Conservation (phyloP, 2,888 invertebrate genomes). For the Dermolepida albohirtum region DNA sequence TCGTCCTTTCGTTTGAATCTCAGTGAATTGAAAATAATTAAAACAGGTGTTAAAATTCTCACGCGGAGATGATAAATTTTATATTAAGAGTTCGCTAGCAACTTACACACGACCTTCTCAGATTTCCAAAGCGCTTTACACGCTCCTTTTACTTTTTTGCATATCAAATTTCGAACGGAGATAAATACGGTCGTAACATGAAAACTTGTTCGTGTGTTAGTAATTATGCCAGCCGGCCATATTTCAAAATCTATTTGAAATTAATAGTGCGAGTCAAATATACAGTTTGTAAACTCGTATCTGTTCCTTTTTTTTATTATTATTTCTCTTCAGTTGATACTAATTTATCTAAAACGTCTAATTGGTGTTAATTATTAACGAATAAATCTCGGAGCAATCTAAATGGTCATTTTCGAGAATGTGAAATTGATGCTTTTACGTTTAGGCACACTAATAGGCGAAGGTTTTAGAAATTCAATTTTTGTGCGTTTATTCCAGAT, state of each 20-base stretch:
- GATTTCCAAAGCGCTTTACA: slow-evolving; percentile 16
- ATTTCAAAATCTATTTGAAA: slow-evolving; percentile 32
- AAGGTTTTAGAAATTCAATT: slow-evolving; percentile 2
- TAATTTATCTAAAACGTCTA: slow-evolving; percentile 24
- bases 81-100: slow-evolving; percentile 1
- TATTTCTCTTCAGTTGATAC: neutral
- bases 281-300: slow-evolving; percentile 6
- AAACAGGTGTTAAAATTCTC: no score
- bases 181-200: slow-evolving; percentile 21
- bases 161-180: slow-evolving; percentile 29
- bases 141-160: slow-evolving; percentile 23
- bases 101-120: slow-evolving; percentile 18
- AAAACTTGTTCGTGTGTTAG: slow-evolving; percentile 29
- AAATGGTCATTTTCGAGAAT: slow-evolving; percentile 7
- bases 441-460: slow-evolving; percentile 23
- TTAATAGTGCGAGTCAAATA: slow-evolving; percentile 32
- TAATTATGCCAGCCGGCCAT: slow-evolving; percentile 28
- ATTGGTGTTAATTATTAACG: slow-evolving; percentile 30
- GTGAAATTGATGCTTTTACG: slow-evolving; percentile 39
- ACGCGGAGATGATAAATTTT: slow-evolving; percentile 11
- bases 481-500: neutral
- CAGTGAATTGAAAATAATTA: no score
- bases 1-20: neutral
- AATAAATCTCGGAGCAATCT: slow-evolving; percentile 13
- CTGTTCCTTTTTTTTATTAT: slow-evolving; percentile 2